Evolutionary conservation across 1,140 invertebrate genomes (phyloP), one percentile per base, ranked within the genome.

Genomic region (Epicauta chinensis): DNA sequence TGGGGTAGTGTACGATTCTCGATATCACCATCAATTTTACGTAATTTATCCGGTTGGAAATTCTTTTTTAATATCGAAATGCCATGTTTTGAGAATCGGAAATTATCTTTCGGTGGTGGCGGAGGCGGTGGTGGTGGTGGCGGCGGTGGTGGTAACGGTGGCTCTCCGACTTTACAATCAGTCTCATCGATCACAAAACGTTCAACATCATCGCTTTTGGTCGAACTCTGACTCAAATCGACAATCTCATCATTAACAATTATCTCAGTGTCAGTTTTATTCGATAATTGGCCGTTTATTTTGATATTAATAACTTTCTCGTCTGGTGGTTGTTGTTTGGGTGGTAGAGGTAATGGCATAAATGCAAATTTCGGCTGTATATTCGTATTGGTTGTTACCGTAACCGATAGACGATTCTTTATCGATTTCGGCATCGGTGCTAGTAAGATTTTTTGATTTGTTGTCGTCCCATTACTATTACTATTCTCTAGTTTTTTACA

Each of bases 291-390:
- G 4, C 77, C 78, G 16, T 71, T 71, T 32, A 80, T 73, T 63
- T 79, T 77, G 39, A 79, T 66, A 63, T 79, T 79, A 47, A 77
- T 75, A 61, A 79, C 69, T 51, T 68, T 75, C 11, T 55, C 77
- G 74, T 30, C 60, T 37, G 35, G 66, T 50, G 14, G 56, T 67
- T 42, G 65, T 29, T 67, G 66, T 55, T 70, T 44, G 30, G 16
- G 15, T 13, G 54, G 69, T 61, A 77, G 65, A 35, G 64, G 65
- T 40, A 77, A 66, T 37, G 77, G 78, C 58, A 79, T 51, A 51
- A 79, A 53, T 29, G 76, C 61, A 63, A 78, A 71, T 62, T 74
- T 73, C 36, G 73, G 61, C 45, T 68, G 71, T 36, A 67, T 60
- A 34, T 23, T 23, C 9, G 68, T 68, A 10, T 71, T 68, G 9